Evolutionary conservation across 1,140 invertebrate species (phyloP).

Genomic region (Anastrepha ludens): DNA sequence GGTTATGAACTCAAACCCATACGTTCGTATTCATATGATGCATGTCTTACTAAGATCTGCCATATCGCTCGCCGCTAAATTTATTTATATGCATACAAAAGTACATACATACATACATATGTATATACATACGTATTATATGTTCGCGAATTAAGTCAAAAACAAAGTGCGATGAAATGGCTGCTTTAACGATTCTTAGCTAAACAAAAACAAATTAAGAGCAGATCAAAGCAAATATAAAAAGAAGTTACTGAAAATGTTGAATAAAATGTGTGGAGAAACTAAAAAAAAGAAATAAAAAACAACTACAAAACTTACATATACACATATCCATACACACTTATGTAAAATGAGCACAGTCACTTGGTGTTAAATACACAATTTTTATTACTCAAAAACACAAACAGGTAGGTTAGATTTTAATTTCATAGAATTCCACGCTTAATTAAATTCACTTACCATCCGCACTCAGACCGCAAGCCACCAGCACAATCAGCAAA

Average conservation of each 20-base stretch:
- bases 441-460: conserved; percentile 20
- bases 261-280: background rate
- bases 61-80: no score
- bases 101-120: background rate
- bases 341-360: background rate
- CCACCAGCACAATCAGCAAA: background rate
- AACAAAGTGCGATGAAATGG: conserved; percentile 19
- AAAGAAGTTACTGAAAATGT: background rate
- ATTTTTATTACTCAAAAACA: no score
- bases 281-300: background rate
- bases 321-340: background rate
- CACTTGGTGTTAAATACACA: background rate
- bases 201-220: background rate
- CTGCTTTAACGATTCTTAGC: background rate
- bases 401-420: background rate
- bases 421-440: background rate
- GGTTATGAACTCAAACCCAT: no score
- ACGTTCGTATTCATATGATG: no score
- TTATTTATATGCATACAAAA: background rate
- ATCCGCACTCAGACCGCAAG: background rate
- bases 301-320: background rate
- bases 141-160: background rate
- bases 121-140: no score
- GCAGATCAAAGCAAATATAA: background rate
- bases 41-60: no score